A percentile compares a stretch with the other conserved stretches of the same genome.
Conservation (phyloP, 2,888 invertebrate genomes). For the Chydorus sphaericus region DNA sequence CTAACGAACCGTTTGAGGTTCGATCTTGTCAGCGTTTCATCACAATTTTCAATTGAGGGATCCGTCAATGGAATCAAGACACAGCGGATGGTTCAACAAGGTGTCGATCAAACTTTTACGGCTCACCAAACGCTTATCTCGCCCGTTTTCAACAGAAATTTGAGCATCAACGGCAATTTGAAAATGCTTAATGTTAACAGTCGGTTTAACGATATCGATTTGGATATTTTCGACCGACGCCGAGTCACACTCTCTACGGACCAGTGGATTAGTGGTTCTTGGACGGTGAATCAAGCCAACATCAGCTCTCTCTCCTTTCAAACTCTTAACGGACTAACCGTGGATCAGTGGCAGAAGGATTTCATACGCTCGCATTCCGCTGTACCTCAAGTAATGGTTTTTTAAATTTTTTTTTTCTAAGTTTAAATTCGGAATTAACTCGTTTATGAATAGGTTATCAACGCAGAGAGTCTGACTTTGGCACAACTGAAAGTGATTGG, state of each 20-base stretch:
- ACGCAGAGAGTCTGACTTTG: background rate
- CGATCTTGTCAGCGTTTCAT: background rate
- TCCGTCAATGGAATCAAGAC: constrained; percentile 6
- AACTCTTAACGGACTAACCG: background rate
- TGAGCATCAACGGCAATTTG: background rate
- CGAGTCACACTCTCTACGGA: constrained; percentile 4
- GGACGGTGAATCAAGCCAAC: background rate
- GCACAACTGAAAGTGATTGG: background rate
- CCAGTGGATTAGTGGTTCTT: background rate
- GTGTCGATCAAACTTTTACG: constrained; percentile 6
- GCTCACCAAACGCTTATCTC: background rate
- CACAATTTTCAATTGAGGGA: background rate
- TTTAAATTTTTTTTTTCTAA: no score
- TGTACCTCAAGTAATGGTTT: background rate
- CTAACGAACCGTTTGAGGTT: background rate
- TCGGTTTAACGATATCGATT: background rate
- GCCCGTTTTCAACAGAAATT: background rate
- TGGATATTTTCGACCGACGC: background rate
- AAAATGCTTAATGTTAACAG: background rate
- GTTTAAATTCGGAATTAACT: no score
- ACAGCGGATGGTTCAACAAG: background rate
- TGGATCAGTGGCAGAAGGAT: background rate
- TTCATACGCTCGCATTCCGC: background rate
- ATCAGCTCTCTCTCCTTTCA: background rate
- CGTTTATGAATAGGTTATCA: no score